phyloP scores from a whole-genome alignment of 2,113 vertebrate genomes.

The Panthera uncia region DNA sequence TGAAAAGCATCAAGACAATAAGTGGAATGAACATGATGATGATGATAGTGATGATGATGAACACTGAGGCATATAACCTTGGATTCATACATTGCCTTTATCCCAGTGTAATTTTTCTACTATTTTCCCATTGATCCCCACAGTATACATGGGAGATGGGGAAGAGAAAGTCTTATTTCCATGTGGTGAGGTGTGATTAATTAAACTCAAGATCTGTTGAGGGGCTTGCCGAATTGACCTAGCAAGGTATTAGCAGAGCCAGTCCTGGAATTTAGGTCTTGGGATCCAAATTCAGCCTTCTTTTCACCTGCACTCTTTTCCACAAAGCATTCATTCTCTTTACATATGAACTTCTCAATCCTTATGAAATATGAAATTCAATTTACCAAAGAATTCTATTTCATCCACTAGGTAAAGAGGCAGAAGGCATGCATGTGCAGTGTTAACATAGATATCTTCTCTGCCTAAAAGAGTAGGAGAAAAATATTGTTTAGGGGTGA shows the following conservation, averaged over 20 bases:
- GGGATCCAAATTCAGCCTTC: background rate
- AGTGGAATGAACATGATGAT: background rate
- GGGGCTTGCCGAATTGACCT: background rate
- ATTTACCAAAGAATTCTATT: background rate
- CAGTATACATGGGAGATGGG: background rate
- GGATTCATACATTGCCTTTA: background rate
- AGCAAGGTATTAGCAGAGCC: background rate
- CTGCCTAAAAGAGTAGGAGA: background rate
- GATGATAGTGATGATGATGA: background rate
- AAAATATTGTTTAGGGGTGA: background rate
- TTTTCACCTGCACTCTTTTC: background rate
- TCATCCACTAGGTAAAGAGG: background rate
- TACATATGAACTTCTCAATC: background rate
- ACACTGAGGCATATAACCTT: background rate
- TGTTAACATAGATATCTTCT: slow-evolving; percentile 14
- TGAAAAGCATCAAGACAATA: background rate
- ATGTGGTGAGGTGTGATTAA: background rate
- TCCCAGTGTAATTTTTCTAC: background rate
- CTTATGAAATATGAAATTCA: background rate
- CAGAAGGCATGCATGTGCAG: background rate
- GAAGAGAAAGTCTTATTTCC: background rate
- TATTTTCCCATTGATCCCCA: background rate
- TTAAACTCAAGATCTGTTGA: background rate
- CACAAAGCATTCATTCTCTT: background rate
- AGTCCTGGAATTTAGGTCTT: slow-evolving; percentile 5